Percentiles rank a stretch among this genome's conserved stretches.
Conservation (phyloP, 2,797 vertebrate species). For the Sebastes dallii region DNA sequence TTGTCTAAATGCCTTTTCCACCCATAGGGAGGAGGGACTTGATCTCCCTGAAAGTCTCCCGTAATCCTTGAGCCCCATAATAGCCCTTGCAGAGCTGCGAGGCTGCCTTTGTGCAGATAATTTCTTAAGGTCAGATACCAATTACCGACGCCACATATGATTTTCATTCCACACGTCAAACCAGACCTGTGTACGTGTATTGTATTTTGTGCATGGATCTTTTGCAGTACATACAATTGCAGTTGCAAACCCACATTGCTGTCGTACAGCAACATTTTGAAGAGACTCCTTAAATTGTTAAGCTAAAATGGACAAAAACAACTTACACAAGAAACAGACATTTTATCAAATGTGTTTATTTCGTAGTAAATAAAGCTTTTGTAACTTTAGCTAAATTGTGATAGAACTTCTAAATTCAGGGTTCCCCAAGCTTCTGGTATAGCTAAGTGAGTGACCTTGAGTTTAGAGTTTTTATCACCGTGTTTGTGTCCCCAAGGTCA, state of each 20-base stretch:
- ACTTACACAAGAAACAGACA: not conserved
- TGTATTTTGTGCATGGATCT: not conserved
- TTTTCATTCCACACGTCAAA: slow-evolving; percentile 6
- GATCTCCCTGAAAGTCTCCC: slow-evolving; percentile 13
- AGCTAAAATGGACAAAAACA: not conserved
- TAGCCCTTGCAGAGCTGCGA: slow-evolving; percentile 16
- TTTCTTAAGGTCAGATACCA: slow-evolving; percentile 33
- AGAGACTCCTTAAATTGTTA: not conserved
- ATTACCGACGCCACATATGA: slow-evolving; percentile 3
- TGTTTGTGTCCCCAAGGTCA: too few relatives aligned
- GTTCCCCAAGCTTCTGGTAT: too few relatives aligned
- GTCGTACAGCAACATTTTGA: not conserved
- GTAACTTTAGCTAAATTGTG: too few relatives aligned
- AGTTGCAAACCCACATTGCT: not conserved
- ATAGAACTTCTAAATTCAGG: too few relatives aligned
- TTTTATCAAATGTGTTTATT: not conserved
- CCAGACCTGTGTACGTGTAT: not conserved
- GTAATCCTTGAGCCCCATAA: slow-evolving; percentile 20
- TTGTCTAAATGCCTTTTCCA: slow-evolving; percentile 31
- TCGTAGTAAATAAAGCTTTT: too few relatives aligned
- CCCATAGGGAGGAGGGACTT: not conserved
- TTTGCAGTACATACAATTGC: not conserved
- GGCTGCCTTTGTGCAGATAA: slow-evolving; percentile 9
- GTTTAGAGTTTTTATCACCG: too few relatives aligned
- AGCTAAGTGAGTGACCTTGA: too few relatives aligned